Evolutionary conservation across 2,797 vertebrate genomes (phyloP), one percentile per base, ranked within the genome.

Genomic region (Pygocentrus nattereri): DNA sequence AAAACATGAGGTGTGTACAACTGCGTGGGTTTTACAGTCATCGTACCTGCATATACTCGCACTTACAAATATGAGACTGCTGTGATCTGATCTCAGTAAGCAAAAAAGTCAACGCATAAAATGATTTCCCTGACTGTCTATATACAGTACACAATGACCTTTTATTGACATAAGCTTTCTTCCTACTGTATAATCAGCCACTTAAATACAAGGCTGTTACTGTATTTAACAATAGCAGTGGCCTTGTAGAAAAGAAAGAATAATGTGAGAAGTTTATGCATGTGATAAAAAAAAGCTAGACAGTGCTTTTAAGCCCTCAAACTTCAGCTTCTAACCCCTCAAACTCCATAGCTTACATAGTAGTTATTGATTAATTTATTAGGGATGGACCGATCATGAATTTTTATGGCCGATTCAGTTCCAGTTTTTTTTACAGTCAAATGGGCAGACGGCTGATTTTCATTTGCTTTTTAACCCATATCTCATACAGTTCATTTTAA

Each of bases 231-330:
- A 44, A 10, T 10, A 44, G 41, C 41, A 44, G 41, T 10, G 12
- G 41, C 41, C 41, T 44, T 68, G 65, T 30, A 13, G n/a, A 62
- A 81, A 62, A 27, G 56, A 76, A 10, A 50, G 30, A 61, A 70
- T 13, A 76, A 70, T 0, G 27, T 31, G 41, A 61, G 21, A 34
- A 67, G 27, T 73, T 64, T 65, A 65, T 47, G 65, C 31, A 13
- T 56, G 31, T 44, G 41, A 8, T 44, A 50, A 79, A 52, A 79
- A 52, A 25, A 58, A 64, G 25, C 49, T 38, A 59, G 49, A 47
- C 54, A 61, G 58, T 30, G 41, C 16, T 65, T 21, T 21, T 21
- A 62, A 13, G 30, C 61, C 25, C 4, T 62, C 12, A 18, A 27
- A 30, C 30, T 15, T 0, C 6, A n/a, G 41, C 16, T 65, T 21